phyloP scores from a whole-genome alignment of 2,888 invertebrate genomes.

The Eurytoma californica region DNA sequence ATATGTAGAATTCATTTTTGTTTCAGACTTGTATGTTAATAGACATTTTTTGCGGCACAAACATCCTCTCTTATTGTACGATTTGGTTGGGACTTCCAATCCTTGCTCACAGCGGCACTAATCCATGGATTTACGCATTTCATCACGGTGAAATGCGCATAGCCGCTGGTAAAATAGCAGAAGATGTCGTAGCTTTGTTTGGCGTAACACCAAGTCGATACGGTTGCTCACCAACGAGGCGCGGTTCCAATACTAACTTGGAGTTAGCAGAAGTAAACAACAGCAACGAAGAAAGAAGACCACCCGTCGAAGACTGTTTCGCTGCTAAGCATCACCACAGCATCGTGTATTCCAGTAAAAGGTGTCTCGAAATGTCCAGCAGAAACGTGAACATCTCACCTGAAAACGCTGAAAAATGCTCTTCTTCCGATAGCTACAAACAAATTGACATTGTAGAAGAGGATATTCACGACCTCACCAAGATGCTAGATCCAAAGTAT shows the following conservation, averaged over 20 bases:
- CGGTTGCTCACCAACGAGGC: constrained; percentile 68
- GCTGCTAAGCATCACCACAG: constrained; percentile 65
- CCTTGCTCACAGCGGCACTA: constrained; percentile 78
- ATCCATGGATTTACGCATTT: constrained; percentile 82
- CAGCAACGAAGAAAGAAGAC: constrained; percentile 64
- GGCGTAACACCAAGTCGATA: constrained; percentile 69
- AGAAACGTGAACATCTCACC: constrained; percentile 67
- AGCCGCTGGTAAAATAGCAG: constrained; percentile 78
- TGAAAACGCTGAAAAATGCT: constrained; percentile 61
- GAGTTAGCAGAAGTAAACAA: constrained; percentile 69
- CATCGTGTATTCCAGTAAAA: constrained; percentile 61
- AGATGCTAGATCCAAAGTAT: constrained; percentile 71
- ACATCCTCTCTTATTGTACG: constrained; percentile 77
- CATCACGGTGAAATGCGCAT: constrained; percentile 79
- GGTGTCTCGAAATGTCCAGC: constrained; percentile 63
- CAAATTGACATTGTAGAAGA: constrained; percentile 67
- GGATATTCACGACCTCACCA: constrained; percentile 68
- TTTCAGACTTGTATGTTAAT: constrained; percentile 77
- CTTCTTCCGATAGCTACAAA: constrained; percentile 60
- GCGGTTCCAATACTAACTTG: constrained; percentile 68
- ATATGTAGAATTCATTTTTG: constrained; percentile 2
- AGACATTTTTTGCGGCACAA: constrained; percentile 77
- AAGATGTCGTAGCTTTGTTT: constrained; percentile 76
- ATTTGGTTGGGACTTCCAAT: constrained; percentile 79
- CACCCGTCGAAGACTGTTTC: constrained; percentile 69